Evolutionary conservation across 1,140 invertebrate genomes (phyloP), one percentile per base, ranked within the genome.

Genomic region (Platorchestia sp.): DNA sequence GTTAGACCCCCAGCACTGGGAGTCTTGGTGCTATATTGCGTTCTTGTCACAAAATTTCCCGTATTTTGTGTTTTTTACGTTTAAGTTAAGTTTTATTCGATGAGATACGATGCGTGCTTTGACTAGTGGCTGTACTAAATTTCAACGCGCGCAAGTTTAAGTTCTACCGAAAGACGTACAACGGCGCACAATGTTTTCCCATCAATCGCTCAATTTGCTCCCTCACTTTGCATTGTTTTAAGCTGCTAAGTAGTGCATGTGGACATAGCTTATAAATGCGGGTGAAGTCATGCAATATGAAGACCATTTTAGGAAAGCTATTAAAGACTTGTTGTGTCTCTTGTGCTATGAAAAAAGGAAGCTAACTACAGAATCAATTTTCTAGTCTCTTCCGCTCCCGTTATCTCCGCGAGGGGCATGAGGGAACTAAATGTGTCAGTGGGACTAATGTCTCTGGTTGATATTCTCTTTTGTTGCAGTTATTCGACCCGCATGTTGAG

Each of bases 1-100:
- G 59, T 27, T 75, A 10, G 59, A 75, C 59, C 27, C 59, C 59
- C 59, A 75, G 59, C 59, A 19, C 59, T 75, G 59, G 59, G 59
- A 75, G 91, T 93, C 43, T 47, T 45, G 91, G 91, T 93, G 91
- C 91, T 93, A 93, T 47, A 44, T 14, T 93, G 91, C 91, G 45
- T 93, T 93, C 91, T 93, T 93, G 91, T 93, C 91, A 93, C 91
- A 93, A 93, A 45, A 93, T 93, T 93, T 44, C 45, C 36, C 16
- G 87, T 93, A 40, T 45, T 47, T 93, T 47, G 91, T 93, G 43
- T 89, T 89, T 89, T 89, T 89, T 42, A 42, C 87, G 53, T 89
- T 89, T 89, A 89, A 89, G 87, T 89, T 89, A 89, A 89, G 87
- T 89, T 89, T 89, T 14, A 89, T 89, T 89, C 42, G 10, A 3